Evolutionary conservation across 2,888 invertebrate species (phyloP).

Genomic region (Barypeithes pellucidus): DNA sequence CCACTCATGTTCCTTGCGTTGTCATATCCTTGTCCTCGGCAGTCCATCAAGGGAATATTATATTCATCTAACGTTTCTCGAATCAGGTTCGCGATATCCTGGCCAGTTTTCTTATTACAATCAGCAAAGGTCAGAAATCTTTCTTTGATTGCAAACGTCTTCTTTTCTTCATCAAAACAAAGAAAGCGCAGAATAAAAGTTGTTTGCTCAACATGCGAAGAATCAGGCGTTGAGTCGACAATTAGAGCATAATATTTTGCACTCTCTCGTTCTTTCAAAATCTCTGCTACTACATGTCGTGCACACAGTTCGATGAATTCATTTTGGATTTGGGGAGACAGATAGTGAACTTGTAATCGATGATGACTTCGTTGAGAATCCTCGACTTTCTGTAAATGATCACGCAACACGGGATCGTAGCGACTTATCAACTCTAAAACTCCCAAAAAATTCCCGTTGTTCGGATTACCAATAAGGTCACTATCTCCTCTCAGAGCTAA

Average conservation of each 20-base stretch:
- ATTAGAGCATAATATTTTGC: conserved; percentile 28
- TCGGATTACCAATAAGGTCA: conserved; percentile 16
- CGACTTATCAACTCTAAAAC: conserved; percentile 21
- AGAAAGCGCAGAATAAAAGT: conserved; percentile 24
- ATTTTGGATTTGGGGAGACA: conserved; percentile 21
- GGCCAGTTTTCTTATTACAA: conserved; percentile 15
- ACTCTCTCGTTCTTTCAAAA: conserved; percentile 24
- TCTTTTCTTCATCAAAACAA: neutral
- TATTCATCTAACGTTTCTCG: conserved; percentile 5
- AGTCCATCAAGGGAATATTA: conserved; percentile 20
- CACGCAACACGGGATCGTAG: conserved; percentile 20
- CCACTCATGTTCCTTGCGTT: conserved; percentile 30
- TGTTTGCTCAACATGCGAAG: conserved; percentile 23
- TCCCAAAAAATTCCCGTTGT: conserved; percentile 21
- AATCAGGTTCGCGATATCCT: conserved; percentile 17
- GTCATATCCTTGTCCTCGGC: conserved; percentile 29
- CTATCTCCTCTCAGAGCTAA: conserved; percentile 37
- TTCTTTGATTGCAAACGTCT: conserved; percentile 2
- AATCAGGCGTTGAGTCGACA: conserved; percentile 32
- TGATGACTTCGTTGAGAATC: neutral
- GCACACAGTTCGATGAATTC: conserved; percentile 24
- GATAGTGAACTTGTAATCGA: conserved; percentile 12
- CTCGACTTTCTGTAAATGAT: conserved; percentile 21
- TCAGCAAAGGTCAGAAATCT: conserved; percentile 19
- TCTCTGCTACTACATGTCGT: conserved; percentile 16